phyloP scores from a whole-genome alignment of 2,113 vertebrate genomes.

The Actenoides lindsayi region DNA sequence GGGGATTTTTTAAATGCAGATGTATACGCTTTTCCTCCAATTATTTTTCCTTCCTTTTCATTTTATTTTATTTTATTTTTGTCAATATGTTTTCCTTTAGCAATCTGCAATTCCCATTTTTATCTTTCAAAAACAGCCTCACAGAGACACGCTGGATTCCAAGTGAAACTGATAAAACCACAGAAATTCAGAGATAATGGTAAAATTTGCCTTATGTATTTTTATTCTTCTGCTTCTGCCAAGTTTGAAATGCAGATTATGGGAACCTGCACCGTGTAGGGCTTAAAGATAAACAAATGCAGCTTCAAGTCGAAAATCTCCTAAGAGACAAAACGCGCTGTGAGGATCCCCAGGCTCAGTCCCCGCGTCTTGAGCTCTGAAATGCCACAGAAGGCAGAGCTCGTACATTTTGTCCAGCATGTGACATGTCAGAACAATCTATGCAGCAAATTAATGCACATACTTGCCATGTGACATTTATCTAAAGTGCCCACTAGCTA shows the following conservation, averaged over 20 bases:
- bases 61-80: not conserved
- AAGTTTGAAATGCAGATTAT: slow-evolving; percentile 45
- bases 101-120: not conserved
- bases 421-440: slow-evolving; percentile 19
- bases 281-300: slow-evolving; percentile 42
- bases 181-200: slow-evolving; percentile 9
- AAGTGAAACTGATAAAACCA: not conserved
- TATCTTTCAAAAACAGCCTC: not conserved
- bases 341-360: slow-evolving; percentile 15
- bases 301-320: not conserved
- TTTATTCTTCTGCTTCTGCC: slow-evolving; percentile 5
- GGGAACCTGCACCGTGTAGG: not conserved
- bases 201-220: not conserved
- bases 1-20: not conserved
- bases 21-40: not conserved
- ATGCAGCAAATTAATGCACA: slow-evolving; percentile 27
- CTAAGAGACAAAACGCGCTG: slow-evolving; percentile 4
- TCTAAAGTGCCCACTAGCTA: not conserved
- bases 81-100: not conserved
- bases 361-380: not conserved
- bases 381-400: slow-evolving; percentile 30
- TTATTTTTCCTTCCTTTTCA: not conserved
- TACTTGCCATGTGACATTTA: not conserved
- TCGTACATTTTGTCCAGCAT: slow-evolving; percentile 23
- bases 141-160: not conserved